These are phyloP conservation scores for Lutjanus argentimaculatus DNA, from an alignment of 2,797 vertebrate genomes.

Conservation along the genomic window DNA sequence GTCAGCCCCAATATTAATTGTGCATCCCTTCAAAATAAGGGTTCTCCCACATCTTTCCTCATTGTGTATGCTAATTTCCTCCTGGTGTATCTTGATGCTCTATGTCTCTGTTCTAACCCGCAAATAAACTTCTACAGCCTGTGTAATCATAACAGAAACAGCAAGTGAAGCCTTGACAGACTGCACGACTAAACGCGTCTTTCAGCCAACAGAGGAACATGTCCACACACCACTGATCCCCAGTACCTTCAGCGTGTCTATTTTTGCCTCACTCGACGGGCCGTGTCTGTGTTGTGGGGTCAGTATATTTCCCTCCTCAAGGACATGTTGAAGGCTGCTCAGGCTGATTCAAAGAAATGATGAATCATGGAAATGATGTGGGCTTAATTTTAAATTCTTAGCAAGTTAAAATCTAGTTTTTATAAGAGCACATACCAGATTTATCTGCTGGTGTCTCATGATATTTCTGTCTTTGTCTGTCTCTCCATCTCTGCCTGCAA, in stretches of 20 bases:
- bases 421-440: not conserved
- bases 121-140: not conserved
- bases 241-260: not conserved
- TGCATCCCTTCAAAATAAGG: too few species aligned
- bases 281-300: not conserved
- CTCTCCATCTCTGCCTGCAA: too few species aligned
- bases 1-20: too few species aligned
- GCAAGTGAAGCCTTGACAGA: not conserved
- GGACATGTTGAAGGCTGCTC: not conserved
- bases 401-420: not conserved
- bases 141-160: not conserved
- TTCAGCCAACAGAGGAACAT: conserved; percentile 15
- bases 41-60: too few species aligned
- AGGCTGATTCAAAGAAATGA: not conserved
- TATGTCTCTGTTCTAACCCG: not conserved
- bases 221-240: conserved; percentile 2
- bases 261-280: not conserved
- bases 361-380: not conserved
- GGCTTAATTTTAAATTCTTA: not conserved
- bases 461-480: not conserved
- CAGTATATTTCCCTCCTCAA: not conserved
- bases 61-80: too few species aligned
- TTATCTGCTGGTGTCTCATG: not conserved
- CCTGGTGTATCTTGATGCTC: too few species aligned
- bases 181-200: not conserved